Conservation (phyloP, 2,888 invertebrate species). For the Tachina fera region DNA sequence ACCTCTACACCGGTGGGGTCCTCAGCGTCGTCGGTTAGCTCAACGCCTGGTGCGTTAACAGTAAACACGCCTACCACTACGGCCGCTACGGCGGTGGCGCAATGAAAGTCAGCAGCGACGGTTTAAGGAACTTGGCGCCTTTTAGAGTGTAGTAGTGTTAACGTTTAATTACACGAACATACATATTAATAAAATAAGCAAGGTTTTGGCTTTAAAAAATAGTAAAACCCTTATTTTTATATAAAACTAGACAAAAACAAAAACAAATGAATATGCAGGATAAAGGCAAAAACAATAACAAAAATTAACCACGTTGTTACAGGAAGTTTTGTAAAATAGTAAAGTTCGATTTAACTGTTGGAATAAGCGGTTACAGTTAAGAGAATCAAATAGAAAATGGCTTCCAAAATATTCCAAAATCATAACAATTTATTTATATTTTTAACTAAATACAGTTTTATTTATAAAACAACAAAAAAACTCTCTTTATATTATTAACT, state of each 20-base stretch:
- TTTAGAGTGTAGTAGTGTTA: constrained; percentile 44
- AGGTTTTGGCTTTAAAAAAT: constrained; percentile 70
- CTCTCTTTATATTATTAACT: constrained; percentile 49
- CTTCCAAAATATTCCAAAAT: constrained; percentile 76
- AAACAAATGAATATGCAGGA: constrained; percentile 1
- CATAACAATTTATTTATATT: constrained; percentile 63
- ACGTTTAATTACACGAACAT: constrained; percentile 37
- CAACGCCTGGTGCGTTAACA: constrained; percentile 76
- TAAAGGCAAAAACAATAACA: constrained; percentile 18
- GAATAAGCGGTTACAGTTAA: constrained; percentile 44
- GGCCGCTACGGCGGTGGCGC: constrained; percentile 75
- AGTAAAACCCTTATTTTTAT: constrained; percentile 62
- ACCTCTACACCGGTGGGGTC: constrained; percentile 77
- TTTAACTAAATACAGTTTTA: constrained; percentile 62
- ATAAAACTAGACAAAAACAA: constrained; percentile 43
- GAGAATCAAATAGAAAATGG: constrained; percentile 60
- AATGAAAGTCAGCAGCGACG: constrained; percentile 70
- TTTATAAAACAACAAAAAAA: constrained; percentile 56
- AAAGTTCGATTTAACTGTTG: constrained; percentile 42
- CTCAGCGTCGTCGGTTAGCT: constrained; percentile 76
- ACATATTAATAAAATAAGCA: constrained; percentile 52
- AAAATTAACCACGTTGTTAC: constrained; percentile 40
- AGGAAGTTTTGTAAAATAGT: constrained; percentile 64
- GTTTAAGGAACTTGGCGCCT: constrained; percentile 69
- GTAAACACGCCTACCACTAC: constrained; percentile 77